Evolutionary conservation across 2,888 invertebrate species (phyloP), one percentile per base, ranked within the genome.

Genomic region (Enchytraeus crypticus): DNA sequence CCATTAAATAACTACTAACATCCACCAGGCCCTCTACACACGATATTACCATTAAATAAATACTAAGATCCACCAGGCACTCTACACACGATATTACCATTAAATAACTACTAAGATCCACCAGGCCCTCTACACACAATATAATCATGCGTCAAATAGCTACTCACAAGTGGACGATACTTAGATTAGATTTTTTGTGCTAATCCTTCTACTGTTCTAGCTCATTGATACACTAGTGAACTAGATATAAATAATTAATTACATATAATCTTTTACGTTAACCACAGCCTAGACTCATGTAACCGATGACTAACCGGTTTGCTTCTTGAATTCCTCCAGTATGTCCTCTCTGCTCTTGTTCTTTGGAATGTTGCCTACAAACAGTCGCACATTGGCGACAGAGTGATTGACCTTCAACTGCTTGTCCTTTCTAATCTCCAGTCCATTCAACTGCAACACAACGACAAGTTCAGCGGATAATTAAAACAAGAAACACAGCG

Each of bases 361-460:
- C 88, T 98, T 98, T 86, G 98, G 98, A 88, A 98, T 98, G 90
- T 98, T 98, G 87, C 98, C 98, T 86, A 98, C 95, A 88, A 98
- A 98, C 85, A 98, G 91, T 85, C 97, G 92, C 84, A 96, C 92
- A 87, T 98, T 98, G 85, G 97, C 97, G 86, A 97, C 92, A 84
- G 96, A 97, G 87, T 97, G 91, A 89, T 97, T 98, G 85, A 96
- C 92, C 91, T 97, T 97, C 86, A 98, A 88, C 85, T 88, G 88
- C 88, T 95, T 96, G 86, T 95, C 95, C 84, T 92, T 90, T 87
- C 90, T 91, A 88, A 98, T 95, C 90, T 96, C 96, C 87, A 93
- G 89, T 88, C 95, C 93, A 89, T 98, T 93, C 87, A 95, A 91
- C 91, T 95, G 62, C 4, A 60, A 96, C n/a, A n/a, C 14, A 57